A percentile compares a stretch with the other conserved stretches of the same genome.
phyloP scores from a whole-genome alignment of 1,140 invertebrate species.

The Drosophila malerkotliana region DNA sequence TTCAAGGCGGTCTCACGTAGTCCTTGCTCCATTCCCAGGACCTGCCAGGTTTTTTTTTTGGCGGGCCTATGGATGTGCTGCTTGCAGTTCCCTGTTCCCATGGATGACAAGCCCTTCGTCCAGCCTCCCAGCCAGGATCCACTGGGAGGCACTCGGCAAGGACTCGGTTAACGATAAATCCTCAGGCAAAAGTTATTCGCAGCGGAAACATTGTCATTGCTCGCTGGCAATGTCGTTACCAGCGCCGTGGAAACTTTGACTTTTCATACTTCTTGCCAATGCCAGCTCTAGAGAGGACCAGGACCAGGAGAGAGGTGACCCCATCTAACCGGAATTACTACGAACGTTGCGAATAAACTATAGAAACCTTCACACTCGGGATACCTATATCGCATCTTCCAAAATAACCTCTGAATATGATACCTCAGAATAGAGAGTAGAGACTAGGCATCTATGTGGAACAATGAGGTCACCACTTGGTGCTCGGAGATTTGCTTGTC shows the following conservation, averaged over 20 bases:
- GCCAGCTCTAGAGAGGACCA: not conserved
- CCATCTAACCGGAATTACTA: not conserved
- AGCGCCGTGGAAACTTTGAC: slow-evolving; percentile 59
- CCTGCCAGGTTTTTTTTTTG: not conserved
- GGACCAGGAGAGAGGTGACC: too few relatives aligned
- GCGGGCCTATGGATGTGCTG: not conserved
- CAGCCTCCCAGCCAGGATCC: slow-evolving; percentile 11
- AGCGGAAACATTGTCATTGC: slow-evolving; percentile 81
- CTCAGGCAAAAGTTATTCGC: slow-evolving; percentile 74
- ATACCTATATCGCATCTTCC: too few relatives aligned
- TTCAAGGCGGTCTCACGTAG: slow-evolving; percentile 70
- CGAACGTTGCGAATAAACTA: not conserved
- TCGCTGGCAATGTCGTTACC: slow-evolving; percentile 36
- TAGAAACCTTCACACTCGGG: too few relatives aligned
- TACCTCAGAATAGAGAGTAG: not conserved
- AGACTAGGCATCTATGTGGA: not conserved
- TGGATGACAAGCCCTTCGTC: slow-evolving; percentile 56
- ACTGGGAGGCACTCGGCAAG: slow-evolving; percentile 2
- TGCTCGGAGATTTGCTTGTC: not conserved
- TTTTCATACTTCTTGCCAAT: slow-evolving; percentile 62
- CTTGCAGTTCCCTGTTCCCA: slow-evolving; percentile 51
- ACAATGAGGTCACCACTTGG: slow-evolving; percentile 18
- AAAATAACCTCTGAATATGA: too few relatives aligned
- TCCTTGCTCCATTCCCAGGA: not conserved
- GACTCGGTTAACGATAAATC: slow-evolving; percentile 66